Percentiles rank a stretch among this genome's conserved stretches.
phyloP scores from a whole-genome alignment of 2,797 vertebrate species.

The Ceryle rudis region DNA sequence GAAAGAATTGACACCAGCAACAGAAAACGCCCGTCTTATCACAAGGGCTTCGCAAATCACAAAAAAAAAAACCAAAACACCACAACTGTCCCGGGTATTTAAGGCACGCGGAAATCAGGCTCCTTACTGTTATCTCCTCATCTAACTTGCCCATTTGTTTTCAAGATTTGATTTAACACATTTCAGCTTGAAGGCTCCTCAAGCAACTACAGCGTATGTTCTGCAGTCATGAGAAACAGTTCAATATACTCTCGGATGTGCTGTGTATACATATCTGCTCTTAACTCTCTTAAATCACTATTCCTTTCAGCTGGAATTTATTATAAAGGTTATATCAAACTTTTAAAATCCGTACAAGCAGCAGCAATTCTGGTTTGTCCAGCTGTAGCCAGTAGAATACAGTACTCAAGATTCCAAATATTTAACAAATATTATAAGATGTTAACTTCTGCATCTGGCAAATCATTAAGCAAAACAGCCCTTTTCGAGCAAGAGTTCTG shows the following conservation, averaged over 20 bases:
- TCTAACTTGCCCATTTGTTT: background rate
- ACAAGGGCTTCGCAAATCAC: background rate
- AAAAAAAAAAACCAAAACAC: background rate
- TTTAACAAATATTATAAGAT: background rate
- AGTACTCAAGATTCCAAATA: background rate
- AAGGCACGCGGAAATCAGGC: background rate
- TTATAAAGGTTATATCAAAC: background rate
- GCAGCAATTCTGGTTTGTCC: slow-evolving; percentile 2
- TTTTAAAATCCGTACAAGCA: background rate
- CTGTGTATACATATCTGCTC: background rate
- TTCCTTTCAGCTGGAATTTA: background rate
- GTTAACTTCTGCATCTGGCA: background rate
- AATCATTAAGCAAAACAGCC: background rate
- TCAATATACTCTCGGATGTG: background rate
- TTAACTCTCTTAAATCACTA: background rate
- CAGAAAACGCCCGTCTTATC: background rate
- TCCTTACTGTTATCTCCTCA: background rate
- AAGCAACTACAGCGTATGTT: background rate
- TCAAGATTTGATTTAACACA: background rate
- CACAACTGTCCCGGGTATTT: background rate
- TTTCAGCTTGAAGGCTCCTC: background rate
- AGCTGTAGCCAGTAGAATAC: background rate
- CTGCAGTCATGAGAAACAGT: background rate
- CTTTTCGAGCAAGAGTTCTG: background rate
- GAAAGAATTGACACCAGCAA: background rate